Evolutionary conservation across 1,140 invertebrate species (phyloP), one percentile per base, ranked within the genome.

Genomic region (Ceratina japonica): DNA sequence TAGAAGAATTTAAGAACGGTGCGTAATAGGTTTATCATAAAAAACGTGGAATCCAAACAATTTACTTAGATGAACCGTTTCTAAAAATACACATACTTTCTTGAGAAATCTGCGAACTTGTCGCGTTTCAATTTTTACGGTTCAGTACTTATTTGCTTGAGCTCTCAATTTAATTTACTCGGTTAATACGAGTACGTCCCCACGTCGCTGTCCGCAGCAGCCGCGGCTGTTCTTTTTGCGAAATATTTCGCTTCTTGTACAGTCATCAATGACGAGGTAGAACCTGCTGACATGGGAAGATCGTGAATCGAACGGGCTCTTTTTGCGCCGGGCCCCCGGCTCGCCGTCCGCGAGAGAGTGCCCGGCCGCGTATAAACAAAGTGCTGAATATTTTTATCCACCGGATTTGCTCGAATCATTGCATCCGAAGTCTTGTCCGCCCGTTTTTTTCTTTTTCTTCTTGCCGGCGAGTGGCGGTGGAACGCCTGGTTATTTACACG

Each of bases 181-280:
- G 52, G 18, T 62, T 31, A 27, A 31, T 69, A 37, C 62, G 24
- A 44, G 37, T 10, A 44, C 37, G 37, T 56, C 3, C 24, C 49
- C 5, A 3, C 37, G 37, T 51, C 49, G 4, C 49, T 20, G 16
- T 52, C 27, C 27, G 27, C 27, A 31, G n/a, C 49, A 1, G 20
- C 10, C 20, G 16, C 15, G 13, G 65, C 12, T 52, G 16, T 16
- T 56, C 51, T 31, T 70, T 56, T 15, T 4, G 15, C 13, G 0
- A 22, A 70, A 56, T 56, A n/a, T 56, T 31, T 20, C 27, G n/a
- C 12, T 70, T 56, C n/a, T 70, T 70, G 27, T n/a, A 16, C 20
- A 18, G 18, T 20, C 27, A 27, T 27, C 18, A 31, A 54, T 27
- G 27, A 68, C 16, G 49, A 52, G 49, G 52, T 56, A 31, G 12